Percentiles rank a stretch among this genome's conserved stretches.
Conservation (phyloP, 2,113 vertebrate species). For the Aphyosemion australe region DNA sequence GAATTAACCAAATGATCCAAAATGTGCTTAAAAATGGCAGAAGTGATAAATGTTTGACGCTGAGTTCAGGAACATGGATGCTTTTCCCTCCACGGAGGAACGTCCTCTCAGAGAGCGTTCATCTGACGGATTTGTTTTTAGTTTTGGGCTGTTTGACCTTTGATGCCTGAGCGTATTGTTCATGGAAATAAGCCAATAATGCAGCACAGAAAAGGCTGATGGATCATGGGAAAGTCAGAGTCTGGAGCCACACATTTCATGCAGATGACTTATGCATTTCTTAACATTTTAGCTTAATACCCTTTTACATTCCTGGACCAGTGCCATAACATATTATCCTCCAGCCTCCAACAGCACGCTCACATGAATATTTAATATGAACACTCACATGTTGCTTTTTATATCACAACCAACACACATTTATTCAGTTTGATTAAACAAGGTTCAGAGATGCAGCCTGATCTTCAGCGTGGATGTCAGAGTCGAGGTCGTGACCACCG, state of each 20-base stretch:
- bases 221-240: conserved; percentile 22
- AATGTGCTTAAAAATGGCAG: too few relatives aligned
- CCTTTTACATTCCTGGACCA: not conserved
- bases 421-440: not conserved
- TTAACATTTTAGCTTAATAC: conserved; percentile 1
- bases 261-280: not conserved
- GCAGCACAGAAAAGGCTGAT: not conserved
- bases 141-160: conserved; percentile 26
- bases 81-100: too few relatives aligned
- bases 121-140: not conserved
- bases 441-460: not conserved
- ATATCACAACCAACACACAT: not conserved
- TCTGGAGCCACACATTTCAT: conserved; percentile 11
- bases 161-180: conserved; percentile 5
- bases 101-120: not conserved
- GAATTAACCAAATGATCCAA: too few relatives aligned
- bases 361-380: not conserved
- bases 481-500: not conserved
- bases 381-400: conserved; percentile 4
- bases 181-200: conserved; percentile 21
- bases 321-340: not conserved
- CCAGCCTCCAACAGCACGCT: not conserved
- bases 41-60: too few relatives aligned
- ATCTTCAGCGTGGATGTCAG: not conserved
- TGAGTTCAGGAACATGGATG: too few relatives aligned